phyloP scores from a whole-genome alignment of 1,140 invertebrate species.

The Anoplolepis gracilipes region DNA sequence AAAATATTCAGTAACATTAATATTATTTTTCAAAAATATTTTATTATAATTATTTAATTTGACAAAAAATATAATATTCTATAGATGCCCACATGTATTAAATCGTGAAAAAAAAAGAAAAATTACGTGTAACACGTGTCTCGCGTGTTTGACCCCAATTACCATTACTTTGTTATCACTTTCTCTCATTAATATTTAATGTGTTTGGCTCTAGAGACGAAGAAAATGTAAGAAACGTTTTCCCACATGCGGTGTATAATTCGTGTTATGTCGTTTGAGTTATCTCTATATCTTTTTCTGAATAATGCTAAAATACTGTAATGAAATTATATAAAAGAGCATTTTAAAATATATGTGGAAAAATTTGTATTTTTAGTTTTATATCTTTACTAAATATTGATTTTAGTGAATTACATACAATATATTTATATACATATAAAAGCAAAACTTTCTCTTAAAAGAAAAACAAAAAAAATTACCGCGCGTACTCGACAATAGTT shows the following conservation, averaged over 20 bases:
- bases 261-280: not conserved
- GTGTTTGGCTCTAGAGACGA: not conserved
- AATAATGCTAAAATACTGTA: not conserved
- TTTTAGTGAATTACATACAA: not conserved
- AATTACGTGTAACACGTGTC: not conserved
- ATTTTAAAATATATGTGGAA: not conserved
- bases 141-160: not conserved
- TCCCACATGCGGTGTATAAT: not conserved
- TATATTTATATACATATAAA: not conserved
- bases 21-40: not conserved
- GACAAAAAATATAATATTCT: not conserved
- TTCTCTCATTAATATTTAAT: constrained; percentile 40
- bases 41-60: not conserved
- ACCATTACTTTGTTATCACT: constrained; percentile 21
- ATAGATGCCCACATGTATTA: not conserved
- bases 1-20: not conserved
- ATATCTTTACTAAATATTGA: constrained; percentile 17
- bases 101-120: not conserved
- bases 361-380: not conserved
- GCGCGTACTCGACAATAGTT: not conserved
- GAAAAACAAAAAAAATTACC: not conserved
- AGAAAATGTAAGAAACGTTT: constrained; percentile 27
- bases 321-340: not conserved
- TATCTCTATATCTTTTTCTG: not conserved
- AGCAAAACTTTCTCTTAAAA: not conserved